Evolutionary conservation across 2,888 invertebrate genomes (phyloP), one percentile per base, ranked within the genome.

Genomic region (Acrobasis consociella): DNA sequence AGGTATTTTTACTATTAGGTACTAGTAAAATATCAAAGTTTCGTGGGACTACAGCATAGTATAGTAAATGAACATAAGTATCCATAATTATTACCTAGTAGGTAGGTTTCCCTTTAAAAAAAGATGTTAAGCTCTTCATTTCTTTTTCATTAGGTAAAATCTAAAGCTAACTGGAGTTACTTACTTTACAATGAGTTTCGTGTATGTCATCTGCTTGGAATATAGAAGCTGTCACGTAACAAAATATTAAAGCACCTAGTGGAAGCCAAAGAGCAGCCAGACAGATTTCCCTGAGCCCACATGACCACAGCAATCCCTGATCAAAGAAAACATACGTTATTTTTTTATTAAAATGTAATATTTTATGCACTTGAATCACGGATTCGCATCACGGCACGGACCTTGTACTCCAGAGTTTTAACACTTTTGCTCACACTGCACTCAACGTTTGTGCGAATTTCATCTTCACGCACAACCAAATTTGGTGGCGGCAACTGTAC

Each of bases 191-290:
- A 90, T 98, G 97, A 72, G 98, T 98, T 94, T 98, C 98, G 82
- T 98, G 98, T 80, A 98, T 97, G 89, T 98, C 97, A 92, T 98
- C 97, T 89, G 95, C 95, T 91, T 97, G 97, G 91, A 97, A 98
- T 84, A 97, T 95, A 84, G 97, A 96, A 68, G 97, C 97, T 72
- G 97, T 96, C 83, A 97, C 93, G 87, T 98, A 97, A 93, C 98
- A 98, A 86, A 96, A 94, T 80, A 97, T 93, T 81, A 98, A 94
- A 78, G 97, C 96, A 82, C 96, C 93, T 81, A 97, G 93, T 69
- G 98, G 98, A 90, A 98, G 94, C 81, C 96, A 95, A 65, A 97
- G 96, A 63, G 98, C 97, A 71, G 96, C 93, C 73, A 97, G 89
- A 85, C 97, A 97, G 77, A 98, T 94, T 81, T 95, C 94, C 85